Base-by-base conservation (phyloP, 2,888 invertebrate species). In the Pterostichus niger region DNA sequence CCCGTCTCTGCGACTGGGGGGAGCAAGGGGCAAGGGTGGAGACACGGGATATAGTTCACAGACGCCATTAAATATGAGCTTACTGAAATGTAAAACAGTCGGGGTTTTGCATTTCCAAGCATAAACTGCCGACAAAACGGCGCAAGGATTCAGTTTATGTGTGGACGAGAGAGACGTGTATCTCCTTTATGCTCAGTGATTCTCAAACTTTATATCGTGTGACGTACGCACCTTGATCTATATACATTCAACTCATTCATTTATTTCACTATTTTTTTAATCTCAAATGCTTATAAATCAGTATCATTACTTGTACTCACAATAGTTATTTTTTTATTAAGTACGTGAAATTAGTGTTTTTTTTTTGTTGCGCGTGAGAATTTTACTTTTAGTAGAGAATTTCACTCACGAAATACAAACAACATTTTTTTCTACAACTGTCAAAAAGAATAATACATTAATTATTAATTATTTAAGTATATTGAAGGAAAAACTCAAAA, bases 11-110 rank as follows among this genome's bases (percentile, higher is more conserved):
- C 44, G 9, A 71, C 59, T 24, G 11, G 33, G 10, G 24, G 46
- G n/a, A 10, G 15, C 40, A 59, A 40, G 11, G 49, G 10, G 24
- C 17, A 13, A 13, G 71, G 52, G 64, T 13, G 33, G 44, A 31
- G 31, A 49, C 33, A 46, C 40, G 79, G 80, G 88, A 89, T 89
- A 89, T 89, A 89, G 89, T 89, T 89, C 89, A 89, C 88, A 88
- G 89, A 89, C 88, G 89, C 90, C 90, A 90, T 90, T 90, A 90
- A 90, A 90, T 90, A 90, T 90, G 90, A 90, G 90, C 90, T 90
- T 90, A 90, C 89, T 89, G 90, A 90, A 90, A 90, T 90, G 90
- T 90, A 90, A 90, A 90, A 90, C 90, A 90, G 90, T 89, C 89
- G 87, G 89, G 90, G 89, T 90, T 90, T 90, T 90, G 90, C 90